Evolutionary conservation across 2,113 vertebrate genomes (phyloP), one percentile per base, ranked within the genome.

Genomic region (Promerops cafer): DNA sequence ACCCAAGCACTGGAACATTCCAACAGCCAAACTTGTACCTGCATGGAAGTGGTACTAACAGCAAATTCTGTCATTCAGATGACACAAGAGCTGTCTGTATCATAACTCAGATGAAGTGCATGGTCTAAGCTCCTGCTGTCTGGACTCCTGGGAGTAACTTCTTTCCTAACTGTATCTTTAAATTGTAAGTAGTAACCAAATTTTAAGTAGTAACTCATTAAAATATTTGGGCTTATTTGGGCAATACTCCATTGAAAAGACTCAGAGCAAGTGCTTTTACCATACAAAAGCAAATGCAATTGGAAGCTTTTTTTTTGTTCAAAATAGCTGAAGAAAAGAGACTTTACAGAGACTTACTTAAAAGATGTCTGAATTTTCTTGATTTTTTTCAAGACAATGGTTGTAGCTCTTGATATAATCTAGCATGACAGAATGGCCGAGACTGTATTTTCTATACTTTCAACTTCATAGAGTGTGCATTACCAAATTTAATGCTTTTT

Each of bases 21-120:
- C 27, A 84, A 54, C 33, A 74, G 40, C 16, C 21, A 65, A 0
- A 0, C 9, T 28, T 13, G 11, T 0, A 3, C 22, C 52, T 75
- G 18, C 44, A 56, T 3, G 4, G 14, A 71, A 61, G 10, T 4
- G 3, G 13, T n/a, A 80, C 23, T 40, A 54, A 52, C 7, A 72
- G 42, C 13, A 94, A 37, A 83, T 27, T 37, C 40, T 39, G 14
- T 30, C n/a, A n/a, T 52, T 57, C 27, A 76, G 49, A 21, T 69
- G 19, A 79, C 27, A 59, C 23, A 64, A 35, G 21, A 70, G 35
- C 33, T 15, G 8, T 33, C 35, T 47, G 1, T n/a, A 59, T 16
- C 30, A 26, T 11, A 54, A 35, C 13, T 27, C 26, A 11, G 49
- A 71, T 27, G 14, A 66, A 57, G 21, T 27, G 22, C 7, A 28